A percentile compares a stretch with the other conserved stretches of the same genome.
Conservation (phyloP, 2,113 vertebrate species). For the Syngnathus typhle region DNA sequence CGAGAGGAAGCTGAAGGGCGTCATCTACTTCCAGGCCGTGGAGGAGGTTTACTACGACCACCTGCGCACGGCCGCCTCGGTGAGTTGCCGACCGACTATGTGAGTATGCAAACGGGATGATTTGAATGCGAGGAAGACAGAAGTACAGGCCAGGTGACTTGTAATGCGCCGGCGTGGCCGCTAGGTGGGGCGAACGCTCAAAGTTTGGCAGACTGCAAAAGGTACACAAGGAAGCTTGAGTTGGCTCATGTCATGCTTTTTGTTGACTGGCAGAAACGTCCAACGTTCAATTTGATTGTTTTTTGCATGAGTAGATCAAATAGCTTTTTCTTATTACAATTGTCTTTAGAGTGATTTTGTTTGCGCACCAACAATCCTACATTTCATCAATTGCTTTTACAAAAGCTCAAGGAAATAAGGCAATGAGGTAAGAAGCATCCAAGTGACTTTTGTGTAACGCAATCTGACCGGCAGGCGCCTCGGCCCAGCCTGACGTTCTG, state of each 20-base stretch:
- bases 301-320: no score
- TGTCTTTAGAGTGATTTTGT: no score
- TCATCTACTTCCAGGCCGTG: slow-evolving; percentile 97
- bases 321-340: no score
- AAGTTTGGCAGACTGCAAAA: background rate
- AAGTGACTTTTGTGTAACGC: background rate
- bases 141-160: background rate
- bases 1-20: slow-evolving; percentile 91
- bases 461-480: slow-evolving; percentile 71
- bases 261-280: no score
- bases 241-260: background rate
- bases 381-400: no score
- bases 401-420: no score
- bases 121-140: no score
- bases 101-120: background rate
- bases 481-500: slow-evolving; percentile 83
- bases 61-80: slow-evolving; percentile 84
- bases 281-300: no score
- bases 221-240: background rate
- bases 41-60: slow-evolving; percentile 97
- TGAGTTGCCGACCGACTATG: slow-evolving; percentile 63
- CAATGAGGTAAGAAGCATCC: no score
- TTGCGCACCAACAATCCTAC: no score
- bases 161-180: background rate
- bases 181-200: background rate